These are phyloP conservation scores for Eudemis profundana DNA, from an alignment of 2,888 invertebrate species.

Conservation along the genomic window DNA sequence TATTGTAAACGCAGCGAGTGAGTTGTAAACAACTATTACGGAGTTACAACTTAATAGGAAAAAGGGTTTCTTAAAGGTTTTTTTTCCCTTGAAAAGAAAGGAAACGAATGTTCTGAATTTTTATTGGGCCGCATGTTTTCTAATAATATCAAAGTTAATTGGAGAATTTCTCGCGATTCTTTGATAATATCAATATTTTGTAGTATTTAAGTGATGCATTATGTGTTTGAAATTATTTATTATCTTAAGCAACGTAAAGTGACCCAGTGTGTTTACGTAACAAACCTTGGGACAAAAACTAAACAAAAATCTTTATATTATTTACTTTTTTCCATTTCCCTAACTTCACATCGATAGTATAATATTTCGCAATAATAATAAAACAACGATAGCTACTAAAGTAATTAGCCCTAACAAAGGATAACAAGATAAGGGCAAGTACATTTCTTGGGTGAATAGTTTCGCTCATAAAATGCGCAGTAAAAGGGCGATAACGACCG, in stretches of 20 bases:
- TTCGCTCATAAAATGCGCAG: constrained; percentile 82
- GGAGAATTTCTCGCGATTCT: too few species aligned
- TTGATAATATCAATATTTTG: too few species aligned
- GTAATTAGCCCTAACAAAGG: constrained; percentile 75
- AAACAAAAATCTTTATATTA: not conserved
- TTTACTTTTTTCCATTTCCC: not conserved
- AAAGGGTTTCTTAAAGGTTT: constrained; percentile 58
- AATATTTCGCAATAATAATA: constrained; percentile 37
- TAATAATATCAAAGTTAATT: too few species aligned
- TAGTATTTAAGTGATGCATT: too few species aligned
- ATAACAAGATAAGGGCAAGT: constrained; percentile 70
- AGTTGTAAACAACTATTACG: constrained; percentile 83
- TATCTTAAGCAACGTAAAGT: too few species aligned
- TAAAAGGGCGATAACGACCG: constrained; percentile 85
- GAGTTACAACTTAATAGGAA: constrained; percentile 70
- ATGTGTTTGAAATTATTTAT: too few species aligned
- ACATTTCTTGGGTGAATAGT: constrained; percentile 83
- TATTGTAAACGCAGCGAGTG: constrained; percentile 81
- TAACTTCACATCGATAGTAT: not conserved
- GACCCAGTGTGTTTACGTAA: too few species aligned
- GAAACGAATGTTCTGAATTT: constrained; percentile 13
- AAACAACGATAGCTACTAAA: constrained; percentile 42
- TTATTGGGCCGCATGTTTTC: too few species aligned
- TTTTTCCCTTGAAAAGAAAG: constrained; percentile 38
- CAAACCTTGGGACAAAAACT: too few species aligned